A percentile compares a stretch with the other conserved stretches of the same genome.
These are phyloP conservation scores for Theretra japonica DNA, from an alignment of 2,888 invertebrate species.

Conservation along the genomic window DNA sequence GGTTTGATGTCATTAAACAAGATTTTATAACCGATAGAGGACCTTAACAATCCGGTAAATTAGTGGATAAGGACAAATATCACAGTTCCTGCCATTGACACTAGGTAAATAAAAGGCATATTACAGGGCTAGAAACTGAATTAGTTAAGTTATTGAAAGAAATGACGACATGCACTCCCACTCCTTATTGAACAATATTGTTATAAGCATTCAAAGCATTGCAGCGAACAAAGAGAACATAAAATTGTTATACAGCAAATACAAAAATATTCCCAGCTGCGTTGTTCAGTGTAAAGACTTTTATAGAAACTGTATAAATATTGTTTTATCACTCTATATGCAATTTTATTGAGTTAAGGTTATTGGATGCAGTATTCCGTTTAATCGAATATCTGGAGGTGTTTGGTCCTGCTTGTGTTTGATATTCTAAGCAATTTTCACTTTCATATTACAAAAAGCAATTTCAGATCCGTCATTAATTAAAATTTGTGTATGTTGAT, in stretches of 20 bases:
- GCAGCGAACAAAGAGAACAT: constrained; percentile 8
- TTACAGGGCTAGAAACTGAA: neutral
- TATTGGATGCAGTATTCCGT: constrained; percentile 20
- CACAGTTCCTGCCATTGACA: too few species aligned
- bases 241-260: constrained; percentile 17
- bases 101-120: too few species aligned
- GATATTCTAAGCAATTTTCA: neutral
- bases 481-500: too few species aligned
- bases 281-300: constrained; percentile 14
- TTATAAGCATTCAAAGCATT: constrained; percentile 2
- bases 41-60: too few species aligned
- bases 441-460: too few species aligned
- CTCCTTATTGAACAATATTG: neutral
- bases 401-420: neutral
- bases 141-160: too few species aligned
- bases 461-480: too few species aligned
- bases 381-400: constrained; percentile 12
- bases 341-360: constrained; percentile 13
- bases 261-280: constrained; percentile 19
- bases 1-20: too few species aligned
- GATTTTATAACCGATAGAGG: too few species aligned
- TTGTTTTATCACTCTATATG: constrained; percentile 24
- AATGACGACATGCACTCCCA: neutral
- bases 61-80: too few species aligned
- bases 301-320: constrained; percentile 19